Evolutionary conservation across 2,888 invertebrate species (phyloP).

Genomic region (Coremacera marginata): DNA sequence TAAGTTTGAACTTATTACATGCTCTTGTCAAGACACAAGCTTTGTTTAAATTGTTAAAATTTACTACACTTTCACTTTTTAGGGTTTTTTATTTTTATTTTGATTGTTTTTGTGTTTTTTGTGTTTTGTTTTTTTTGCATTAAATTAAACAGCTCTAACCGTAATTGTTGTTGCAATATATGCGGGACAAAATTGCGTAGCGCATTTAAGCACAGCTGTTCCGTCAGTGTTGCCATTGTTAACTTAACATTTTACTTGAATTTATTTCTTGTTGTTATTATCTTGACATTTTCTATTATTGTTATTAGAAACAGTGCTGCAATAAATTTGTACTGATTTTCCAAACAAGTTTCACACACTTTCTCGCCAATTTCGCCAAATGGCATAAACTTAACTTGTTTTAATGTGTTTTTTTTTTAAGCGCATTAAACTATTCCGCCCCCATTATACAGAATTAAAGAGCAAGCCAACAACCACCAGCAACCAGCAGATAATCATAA

Average conservation of each 20-base stretch:
- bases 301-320: neutral
- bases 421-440: neutral
- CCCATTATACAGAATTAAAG: neutral
- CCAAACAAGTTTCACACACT: neutral
- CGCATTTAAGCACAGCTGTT: neutral
- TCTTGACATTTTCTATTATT: neutral
- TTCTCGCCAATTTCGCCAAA: neutral
- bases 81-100: neutral
- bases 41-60: slow-evolving; percentile 9
- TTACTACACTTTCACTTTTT: slow-evolving; percentile 23
- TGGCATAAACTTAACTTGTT: slow-evolving; percentile 17
- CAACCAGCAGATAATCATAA: neutral
- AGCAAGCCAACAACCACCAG: neutral
- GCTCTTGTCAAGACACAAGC: neutral
- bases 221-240: neutral
- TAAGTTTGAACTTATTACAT: neutral
- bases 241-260: neutral
- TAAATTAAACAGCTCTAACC: neutral
- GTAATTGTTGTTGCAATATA: neutral
- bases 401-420: neutral
- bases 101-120: neutral
- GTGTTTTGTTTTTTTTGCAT: neutral
- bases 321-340: neutral
- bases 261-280: neutral
- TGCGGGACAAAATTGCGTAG: slow-evolving; percentile 9